Conservation (phyloP, 2,113 vertebrate species). For the Hippopotamus amphibius region DNA sequence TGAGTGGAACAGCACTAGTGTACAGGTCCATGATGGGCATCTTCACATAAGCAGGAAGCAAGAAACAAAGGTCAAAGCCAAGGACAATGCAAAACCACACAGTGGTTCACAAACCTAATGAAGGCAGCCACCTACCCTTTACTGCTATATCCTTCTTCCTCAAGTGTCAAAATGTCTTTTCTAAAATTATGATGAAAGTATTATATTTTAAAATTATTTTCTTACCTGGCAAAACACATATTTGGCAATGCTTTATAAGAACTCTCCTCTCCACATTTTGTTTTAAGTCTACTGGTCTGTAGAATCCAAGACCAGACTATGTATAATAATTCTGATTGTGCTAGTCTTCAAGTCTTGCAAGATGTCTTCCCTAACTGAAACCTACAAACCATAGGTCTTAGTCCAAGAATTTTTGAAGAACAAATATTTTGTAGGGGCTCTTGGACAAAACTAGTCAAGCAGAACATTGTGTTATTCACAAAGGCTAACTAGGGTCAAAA, state of each 20-base stretch:
- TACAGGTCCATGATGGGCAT: background rate
- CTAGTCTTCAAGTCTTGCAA: constrained; percentile 21
- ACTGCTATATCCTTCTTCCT: background rate
- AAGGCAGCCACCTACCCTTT: background rate
- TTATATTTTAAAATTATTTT: background rate
- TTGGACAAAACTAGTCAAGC: background rate
- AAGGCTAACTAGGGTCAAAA: constrained; percentile 31
- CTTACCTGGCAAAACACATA: constrained; percentile 43
- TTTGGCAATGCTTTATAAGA: background rate
- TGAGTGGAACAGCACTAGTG: background rate
- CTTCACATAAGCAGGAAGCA: background rate
- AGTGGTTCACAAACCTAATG: background rate
- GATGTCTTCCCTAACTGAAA: constrained; percentile 57
- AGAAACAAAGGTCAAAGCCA: background rate
- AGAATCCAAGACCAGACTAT: background rate
- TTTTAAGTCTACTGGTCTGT: background rate
- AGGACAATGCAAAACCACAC: background rate
- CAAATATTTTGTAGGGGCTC: background rate
- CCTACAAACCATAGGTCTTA: constrained; percentile 13
- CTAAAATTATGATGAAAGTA: background rate
- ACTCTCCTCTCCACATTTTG: background rate
- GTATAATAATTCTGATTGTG: background rate
- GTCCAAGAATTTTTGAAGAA: constrained; percentile 38
- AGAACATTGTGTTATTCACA: background rate
- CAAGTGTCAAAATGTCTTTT: background rate